These are phyloP conservation scores for Aradophagus sp. DNA, from an alignment of 1,140 invertebrate species.

Conservation along the genomic window DNA sequence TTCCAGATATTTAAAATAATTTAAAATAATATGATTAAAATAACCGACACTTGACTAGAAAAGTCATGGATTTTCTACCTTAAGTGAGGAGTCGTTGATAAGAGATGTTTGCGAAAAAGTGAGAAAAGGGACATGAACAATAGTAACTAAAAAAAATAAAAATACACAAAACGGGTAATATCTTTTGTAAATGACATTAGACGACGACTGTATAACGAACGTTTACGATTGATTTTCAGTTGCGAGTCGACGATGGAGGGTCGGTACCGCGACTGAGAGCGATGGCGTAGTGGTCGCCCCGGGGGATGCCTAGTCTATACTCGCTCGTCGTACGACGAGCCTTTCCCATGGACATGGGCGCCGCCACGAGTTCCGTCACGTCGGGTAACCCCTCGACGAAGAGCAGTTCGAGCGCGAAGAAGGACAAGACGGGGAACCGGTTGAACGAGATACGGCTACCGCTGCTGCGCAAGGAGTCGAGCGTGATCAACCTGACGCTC, in stretches of 20 bases:
- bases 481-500: slow-evolving; percentile 66
- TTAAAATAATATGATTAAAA: too few relatives aligned
- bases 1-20: too few relatives aligned
- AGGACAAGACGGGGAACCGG: slow-evolving; percentile 65
- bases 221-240: too few relatives aligned
- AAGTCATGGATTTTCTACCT: too few relatives aligned
- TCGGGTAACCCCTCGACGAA: slow-evolving; percentile 66
- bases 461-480: slow-evolving; percentile 68
- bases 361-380: slow-evolving; percentile 70
- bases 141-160: too few relatives aligned
- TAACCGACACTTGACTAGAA: too few relatives aligned
- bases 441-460: slow-evolving; percentile 67
- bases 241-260: slow-evolving; percentile 2
- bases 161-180: too few relatives aligned
- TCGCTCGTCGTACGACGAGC: slow-evolving; percentile 75
- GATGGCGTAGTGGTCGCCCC: slow-evolving; percentile 56
- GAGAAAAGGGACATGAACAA: too few relatives aligned
- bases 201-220: too few relatives aligned
- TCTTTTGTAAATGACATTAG: too few relatives aligned
- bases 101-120: too few relatives aligned
- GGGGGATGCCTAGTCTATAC: slow-evolving; percentile 75
- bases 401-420: slow-evolving; percentile 47
- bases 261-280: slow-evolving; percentile 15
- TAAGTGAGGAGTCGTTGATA: too few relatives aligned
- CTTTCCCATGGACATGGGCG: slow-evolving; percentile 72